Base-by-base conservation (phyloP, 2,113 vertebrate genomes). In the Vulpes ferrilata region DNA sequence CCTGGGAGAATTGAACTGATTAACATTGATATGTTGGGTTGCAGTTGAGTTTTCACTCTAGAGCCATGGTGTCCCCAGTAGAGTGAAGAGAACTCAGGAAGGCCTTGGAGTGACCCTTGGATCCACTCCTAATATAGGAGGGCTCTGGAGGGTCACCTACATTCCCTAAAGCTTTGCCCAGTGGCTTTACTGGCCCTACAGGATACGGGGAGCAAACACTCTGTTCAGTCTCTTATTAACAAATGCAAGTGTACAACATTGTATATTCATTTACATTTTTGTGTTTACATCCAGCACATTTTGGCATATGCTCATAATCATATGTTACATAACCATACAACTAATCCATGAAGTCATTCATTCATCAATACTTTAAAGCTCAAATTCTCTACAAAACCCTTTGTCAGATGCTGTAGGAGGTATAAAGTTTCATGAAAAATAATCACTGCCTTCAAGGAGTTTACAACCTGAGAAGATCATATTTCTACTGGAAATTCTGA, bases 371-470 rank as follows among this genome's bases (percentile, higher is more conserved):
- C 48, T 78, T 95, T 86, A 64, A 88, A 81, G 83, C n/a, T 85
- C 59, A 94, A 53, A 55, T 59, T 65, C 17, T 93, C 59, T 81
- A 59, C 43, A 30, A 55, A 60, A 2, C 7, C 25, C 19, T 93
- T 84, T 76, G 59, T 32, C n/a, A 48, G 22, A 65, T 64, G 57
- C 22, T 71, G 4, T 53, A 87, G 67, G 25, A 85, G 38, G 53
- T 80, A 91, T 67, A 64, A 64, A 89, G 17, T 94, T 89, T 97
- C 71, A 79, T 76, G 88, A 92, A 55, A 90, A 92, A 78, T 73
- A 76, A 92, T 71, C 53, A 85, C 62, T 89, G 22, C 48, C 25
- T 90, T 94, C 25, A 90, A 87, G 55, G 7, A 25, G 43, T 38
- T 82, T 95, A 62, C 1, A 69, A 48, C 4, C 65, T 92, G 65